These are phyloP conservation scores for Hyles vespertilio DNA, from an alignment of 1,140 invertebrate species.

Conservation along the genomic window DNA sequence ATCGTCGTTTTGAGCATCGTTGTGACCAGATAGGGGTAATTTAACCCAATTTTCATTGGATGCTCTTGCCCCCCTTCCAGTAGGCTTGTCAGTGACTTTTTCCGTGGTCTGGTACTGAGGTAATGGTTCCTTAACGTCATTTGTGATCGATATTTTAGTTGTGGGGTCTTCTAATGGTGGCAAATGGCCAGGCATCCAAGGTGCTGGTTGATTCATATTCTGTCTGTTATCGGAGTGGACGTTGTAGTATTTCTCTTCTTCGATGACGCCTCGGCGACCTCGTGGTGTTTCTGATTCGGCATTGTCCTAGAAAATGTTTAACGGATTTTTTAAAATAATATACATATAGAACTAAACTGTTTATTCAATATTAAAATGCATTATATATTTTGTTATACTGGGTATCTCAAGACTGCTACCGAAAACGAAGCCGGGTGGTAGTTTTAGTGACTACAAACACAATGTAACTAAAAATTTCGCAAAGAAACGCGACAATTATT, in stretches of 20 bases:
- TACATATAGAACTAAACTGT: not conserved
- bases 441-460: too few relatives aligned
- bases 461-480: too few relatives aligned
- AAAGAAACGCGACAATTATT: too few relatives aligned
- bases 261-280: slow-evolving; percentile 62
- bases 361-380: not conserved
- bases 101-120: slow-evolving; percentile 63
- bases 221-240: slow-evolving; percentile 42
- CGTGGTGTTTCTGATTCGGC: slow-evolving; percentile 31
- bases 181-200: slow-evolving; percentile 62
- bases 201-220: slow-evolving; percentile 39
- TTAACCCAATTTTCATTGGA: slow-evolving; percentile 74
- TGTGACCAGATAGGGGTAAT: slow-evolving; percentile 55
- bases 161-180: slow-evolving; percentile 53
- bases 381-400: too few relatives aligned
- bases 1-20: slow-evolving; percentile 42
- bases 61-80: slow-evolving; percentile 64
- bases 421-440: too few relatives aligned
- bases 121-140: slow-evolving; percentile 41
- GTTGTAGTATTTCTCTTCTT: slow-evolving; percentile 69
- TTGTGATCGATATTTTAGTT: slow-evolving; percentile 56
- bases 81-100: slow-evolving; percentile 63
- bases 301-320: slow-evolving; percentile 28
- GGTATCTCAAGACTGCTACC: too few relatives aligned
- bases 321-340: not conserved